Evolutionary conservation across 2,888 invertebrate genomes (phyloP).

Genomic region (Heteropelma amictum): DNA sequence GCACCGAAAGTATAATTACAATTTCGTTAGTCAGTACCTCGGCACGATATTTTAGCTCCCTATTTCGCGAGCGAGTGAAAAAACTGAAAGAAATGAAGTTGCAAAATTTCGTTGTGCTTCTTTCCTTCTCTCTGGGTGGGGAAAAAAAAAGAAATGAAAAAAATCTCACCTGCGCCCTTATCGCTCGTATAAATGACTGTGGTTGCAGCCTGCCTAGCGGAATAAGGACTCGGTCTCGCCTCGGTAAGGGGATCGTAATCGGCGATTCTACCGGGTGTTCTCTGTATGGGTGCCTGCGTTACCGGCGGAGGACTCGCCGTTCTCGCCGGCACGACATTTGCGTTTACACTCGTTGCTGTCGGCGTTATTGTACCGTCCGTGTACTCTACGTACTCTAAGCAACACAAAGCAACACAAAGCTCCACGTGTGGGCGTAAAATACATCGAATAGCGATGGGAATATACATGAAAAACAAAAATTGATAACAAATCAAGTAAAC

Average conservation of each 20-base stretch:
- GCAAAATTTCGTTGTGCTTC: background rate
- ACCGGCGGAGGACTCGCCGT: conserved; percentile 60
- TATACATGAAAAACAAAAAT: background rate
- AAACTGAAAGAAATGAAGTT: background rate
- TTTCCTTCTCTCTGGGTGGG: background rate
- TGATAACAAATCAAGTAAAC: background rate
- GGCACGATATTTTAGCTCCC: no score
- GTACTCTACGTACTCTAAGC: conserved; percentile 75
- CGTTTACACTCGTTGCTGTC: conserved; percentile 65
- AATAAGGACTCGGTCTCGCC: conserved; percentile 85
- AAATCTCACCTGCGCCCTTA: conserved; percentile 82
- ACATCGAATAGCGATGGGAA: background rate
- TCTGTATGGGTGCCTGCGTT: conserved; percentile 71
- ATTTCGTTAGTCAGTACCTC: no score
- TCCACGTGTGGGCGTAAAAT: conserved; percentile 11
- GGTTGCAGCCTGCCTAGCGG: conserved; percentile 86
- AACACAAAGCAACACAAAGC: conserved; percentile 45
- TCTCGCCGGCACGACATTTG: conserved; percentile 57
- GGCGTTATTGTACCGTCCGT: conserved; percentile 75
- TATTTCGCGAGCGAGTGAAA: no score
- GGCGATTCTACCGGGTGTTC: conserved; percentile 86
- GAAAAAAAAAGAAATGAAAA: background rate
- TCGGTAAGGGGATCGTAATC: conserved; percentile 89
- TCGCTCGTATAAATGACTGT: conserved; percentile 92
- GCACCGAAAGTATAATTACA: no score